Conservation (phyloP, 2,888 invertebrate species). For the Drosophila cognata region DNA sequence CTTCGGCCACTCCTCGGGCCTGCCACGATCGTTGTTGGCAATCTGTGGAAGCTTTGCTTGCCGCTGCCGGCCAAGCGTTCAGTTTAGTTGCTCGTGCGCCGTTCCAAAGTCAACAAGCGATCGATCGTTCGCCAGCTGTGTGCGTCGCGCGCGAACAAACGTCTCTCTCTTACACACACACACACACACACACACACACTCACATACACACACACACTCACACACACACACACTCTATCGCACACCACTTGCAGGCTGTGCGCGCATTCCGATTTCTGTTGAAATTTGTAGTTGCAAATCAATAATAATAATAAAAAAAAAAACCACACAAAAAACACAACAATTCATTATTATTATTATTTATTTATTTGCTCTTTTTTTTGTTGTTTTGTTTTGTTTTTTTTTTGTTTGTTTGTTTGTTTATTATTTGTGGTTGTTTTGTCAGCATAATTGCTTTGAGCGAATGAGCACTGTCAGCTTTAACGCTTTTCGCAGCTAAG, state of each 20-base stretch:
- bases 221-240: neutral
- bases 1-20: constrained; percentile 46
- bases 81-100: constrained; percentile 74
- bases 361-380: constrained; percentile 1
- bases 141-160: constrained; percentile 19
- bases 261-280: constrained; percentile 32
- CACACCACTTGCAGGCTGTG: constrained; percentile 6
- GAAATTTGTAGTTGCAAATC: constrained; percentile 14
- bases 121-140: constrained; percentile 26
- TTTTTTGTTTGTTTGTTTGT: constrained; percentile 9
- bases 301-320: constrained; percentile 5
- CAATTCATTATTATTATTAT: constrained; percentile 30
- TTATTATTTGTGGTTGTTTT: constrained; percentile 19
- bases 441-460: constrained; percentile 41
- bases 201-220: neutral
- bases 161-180: constrained; percentile 14
- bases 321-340: neutral
- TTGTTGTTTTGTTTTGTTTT: constrained; percentile 3
- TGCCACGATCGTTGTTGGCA: constrained; percentile 10
- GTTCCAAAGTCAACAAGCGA: constrained; percentile 79
- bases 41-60: constrained; percentile 65
- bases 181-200: neutral
- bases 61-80: constrained; percentile 45
- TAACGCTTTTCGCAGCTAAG: constrained; percentile 7
- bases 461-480: constrained; percentile 11